Evolutionary conservation across 2,888 invertebrate genomes (phyloP), one percentile per base, ranked within the genome.

Genomic region (Ditula angustiorana): DNA sequence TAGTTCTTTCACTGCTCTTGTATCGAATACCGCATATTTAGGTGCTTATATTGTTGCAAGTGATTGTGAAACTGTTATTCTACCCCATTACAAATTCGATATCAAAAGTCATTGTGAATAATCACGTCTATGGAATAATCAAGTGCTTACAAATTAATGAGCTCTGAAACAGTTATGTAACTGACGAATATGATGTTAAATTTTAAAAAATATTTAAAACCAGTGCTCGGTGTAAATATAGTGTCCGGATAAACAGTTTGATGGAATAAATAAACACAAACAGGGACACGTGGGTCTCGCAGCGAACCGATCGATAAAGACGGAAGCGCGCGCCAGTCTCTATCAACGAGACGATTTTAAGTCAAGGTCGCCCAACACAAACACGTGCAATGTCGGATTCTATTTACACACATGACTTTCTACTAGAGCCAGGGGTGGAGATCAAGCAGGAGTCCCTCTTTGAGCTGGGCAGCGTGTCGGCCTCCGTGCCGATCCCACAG

Each of bases 401-500:
- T 87, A 90, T 92, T 89, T 95, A 93, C 88, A 92, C 93, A 76
- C 92, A 94, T 82, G 95, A 95, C 80, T 94, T 94, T 87, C 94
- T 94, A 84, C 82, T 95, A 74, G 95, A 95, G 77, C 88, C 94
- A 73, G 94, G 93, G 75, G 88, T 95, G 71, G 92, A 94, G 74
- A 94, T 95, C 72, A 95, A 95, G 83, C 94, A 95, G 81, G 95
- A 95, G 82, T 93, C 94, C 44, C 80, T 87, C 3, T 89, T 86
- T 71, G 94, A 94, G 68, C 69, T 88, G 61, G 83, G 85, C 37
- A 77, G 83, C 23, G 87, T 92, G 87, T 88, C 95, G 33, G 95
- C 95, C 47, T 95, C 95, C 67, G 94, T 95, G 73, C 95, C 95
- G 13, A 95, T 95, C 66, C 95, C 95, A 23, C 89, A 92, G 67